Evolutionary conservation across 2,797 vertebrate genomes (phyloP).

Genomic region (Centroberyx gerrardi): DNA sequence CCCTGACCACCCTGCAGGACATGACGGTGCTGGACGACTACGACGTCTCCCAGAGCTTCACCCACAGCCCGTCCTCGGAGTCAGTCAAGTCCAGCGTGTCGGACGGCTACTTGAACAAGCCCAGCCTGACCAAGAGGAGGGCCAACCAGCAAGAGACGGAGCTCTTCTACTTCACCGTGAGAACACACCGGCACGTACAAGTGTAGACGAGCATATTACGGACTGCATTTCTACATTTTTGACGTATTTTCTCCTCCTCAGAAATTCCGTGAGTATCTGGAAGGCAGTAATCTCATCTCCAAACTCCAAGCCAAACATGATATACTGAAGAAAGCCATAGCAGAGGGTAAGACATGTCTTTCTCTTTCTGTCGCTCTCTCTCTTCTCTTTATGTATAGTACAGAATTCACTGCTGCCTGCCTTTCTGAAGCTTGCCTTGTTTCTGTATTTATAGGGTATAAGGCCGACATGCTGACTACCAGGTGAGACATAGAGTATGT

Average conservation of each 20-base stretch:
- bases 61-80: conserved; percentile 98
- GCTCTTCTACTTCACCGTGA: conserved; percentile 98
- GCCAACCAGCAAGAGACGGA: conserved; percentile 99
- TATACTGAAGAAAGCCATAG: conserved; percentile 90
- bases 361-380: neutral
- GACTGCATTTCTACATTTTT: neutral
- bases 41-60: conserved; percentile 97
- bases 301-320: conserved; percentile 94
- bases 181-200: conserved; percentile 25
- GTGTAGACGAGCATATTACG: neutral
- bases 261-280: conserved; percentile 93
- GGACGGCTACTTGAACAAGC: conserved; percentile 98
- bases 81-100: conserved; percentile 98
- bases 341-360: conserved; percentile 83
- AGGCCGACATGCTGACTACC: conserved; percentile 85
- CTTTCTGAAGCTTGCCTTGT: neutral
- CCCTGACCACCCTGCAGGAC: conserved; percentile 96
- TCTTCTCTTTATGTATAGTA: neutral
- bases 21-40: conserved; percentile 97
- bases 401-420: neutral
- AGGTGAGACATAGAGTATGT: conserved; percentile 67
- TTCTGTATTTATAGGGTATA: conserved; percentile 75
- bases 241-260: conserved; percentile 62
- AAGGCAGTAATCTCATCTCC: conserved; percentile 90
- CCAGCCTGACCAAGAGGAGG: conserved; percentile 95